These are phyloP conservation scores for Hemiprocne comata DNA, from an alignment of 2,113 vertebrate genomes.

Conservation along the genomic window DNA sequence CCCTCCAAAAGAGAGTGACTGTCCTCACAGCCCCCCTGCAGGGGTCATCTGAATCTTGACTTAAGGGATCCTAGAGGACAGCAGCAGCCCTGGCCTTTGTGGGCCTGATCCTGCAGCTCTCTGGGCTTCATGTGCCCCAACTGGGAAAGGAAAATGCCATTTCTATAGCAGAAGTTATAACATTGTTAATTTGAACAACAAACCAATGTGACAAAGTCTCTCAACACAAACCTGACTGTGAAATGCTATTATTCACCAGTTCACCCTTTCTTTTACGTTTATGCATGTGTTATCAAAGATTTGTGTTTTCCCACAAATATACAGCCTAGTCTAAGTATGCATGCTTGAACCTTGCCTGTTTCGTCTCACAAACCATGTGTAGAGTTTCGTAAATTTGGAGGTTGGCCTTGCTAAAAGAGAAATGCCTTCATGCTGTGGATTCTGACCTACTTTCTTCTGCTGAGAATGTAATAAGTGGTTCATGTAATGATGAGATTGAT, in stretches of 20 bases:
- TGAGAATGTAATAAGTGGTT: slow-evolving; percentile 14
- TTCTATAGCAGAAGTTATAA: not conserved
- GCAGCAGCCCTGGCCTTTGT: not conserved
- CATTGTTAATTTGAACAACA: not conserved
- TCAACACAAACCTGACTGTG: not conserved
- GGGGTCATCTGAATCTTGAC: not conserved
- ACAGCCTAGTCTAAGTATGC: not conserved
- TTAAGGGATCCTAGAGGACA: not conserved
- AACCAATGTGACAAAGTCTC: not conserved
- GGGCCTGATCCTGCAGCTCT: not conserved
- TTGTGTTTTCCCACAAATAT: not conserved
- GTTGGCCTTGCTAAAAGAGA: not conserved
- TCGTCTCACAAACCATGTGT: not conserved
- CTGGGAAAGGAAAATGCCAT: not conserved
- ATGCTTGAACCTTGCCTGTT: not conserved
- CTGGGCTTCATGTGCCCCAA: not conserved
- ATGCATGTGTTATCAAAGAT: not conserved
- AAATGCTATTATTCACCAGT: not conserved
- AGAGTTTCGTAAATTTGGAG: not conserved
- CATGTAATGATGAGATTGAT: slow-evolving; percentile 49
- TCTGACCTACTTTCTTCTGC: slow-evolving; percentile 56
- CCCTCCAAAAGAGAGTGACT: too few species aligned
- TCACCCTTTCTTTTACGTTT: not conserved
- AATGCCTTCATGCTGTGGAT: not conserved
- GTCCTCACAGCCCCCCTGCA: not conserved